A percentile compares a stretch with the other conserved stretches of the same genome.
phyloP scores from a whole-genome alignment of 2,797 vertebrate genomes.

The Sylvia borin region DNA sequence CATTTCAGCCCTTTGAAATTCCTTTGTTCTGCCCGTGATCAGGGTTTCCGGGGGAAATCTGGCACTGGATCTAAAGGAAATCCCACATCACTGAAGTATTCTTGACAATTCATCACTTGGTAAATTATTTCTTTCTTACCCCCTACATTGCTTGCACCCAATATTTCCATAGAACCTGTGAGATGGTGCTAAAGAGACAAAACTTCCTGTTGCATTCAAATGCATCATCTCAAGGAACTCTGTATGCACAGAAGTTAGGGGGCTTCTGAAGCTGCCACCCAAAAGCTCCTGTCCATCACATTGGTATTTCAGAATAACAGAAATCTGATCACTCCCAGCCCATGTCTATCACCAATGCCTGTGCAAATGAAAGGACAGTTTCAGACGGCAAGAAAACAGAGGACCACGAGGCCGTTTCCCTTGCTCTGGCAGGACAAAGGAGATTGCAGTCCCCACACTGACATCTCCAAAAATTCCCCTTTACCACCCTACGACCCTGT shows the following conservation, averaged over 20 bases:
- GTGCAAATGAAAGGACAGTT: neutral
- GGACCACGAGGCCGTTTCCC: neutral
- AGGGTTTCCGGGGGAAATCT: conserved; percentile 69
- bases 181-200: neutral
- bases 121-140: conserved; percentile 53
- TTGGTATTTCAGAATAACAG: neutral
- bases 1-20: conserved; percentile 69
- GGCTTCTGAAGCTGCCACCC: neutral
- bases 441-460: neutral
- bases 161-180: conserved; percentile 39
- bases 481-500: neutral
- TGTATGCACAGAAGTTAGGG: neutral
- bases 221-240: neutral
- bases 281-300: neutral
- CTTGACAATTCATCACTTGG: conserved; percentile 71
- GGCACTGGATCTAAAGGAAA: conserved; percentile 82
- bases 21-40: conserved; percentile 73
- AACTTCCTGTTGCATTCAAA: neutral
- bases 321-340: neutral
- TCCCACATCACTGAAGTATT: conserved; percentile 53
- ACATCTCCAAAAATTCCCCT: neutral
- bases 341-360: neutral
- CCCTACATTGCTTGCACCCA: conserved; percentile 12
- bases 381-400: neutral
- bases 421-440: accelerated